Evolutionary conservation across 2,888 invertebrate species (phyloP), one percentile per base, ranked within the genome.

Genomic region (Eurytoma californica): DNA sequence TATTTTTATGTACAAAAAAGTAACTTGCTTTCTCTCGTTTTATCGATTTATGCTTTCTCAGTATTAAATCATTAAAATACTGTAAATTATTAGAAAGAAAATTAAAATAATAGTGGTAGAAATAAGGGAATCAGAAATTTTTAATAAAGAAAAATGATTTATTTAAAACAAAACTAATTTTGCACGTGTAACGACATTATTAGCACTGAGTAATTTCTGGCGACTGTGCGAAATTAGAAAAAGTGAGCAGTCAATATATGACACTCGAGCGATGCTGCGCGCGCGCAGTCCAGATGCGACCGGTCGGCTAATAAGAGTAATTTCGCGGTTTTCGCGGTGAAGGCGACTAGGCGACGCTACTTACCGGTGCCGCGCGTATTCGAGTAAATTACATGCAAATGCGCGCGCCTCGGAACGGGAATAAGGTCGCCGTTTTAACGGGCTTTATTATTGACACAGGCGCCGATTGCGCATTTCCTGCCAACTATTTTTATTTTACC

Each of bases 311-410:
- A 79, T 70, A 61, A 74, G 66, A 77, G 74, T 70, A 70, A 77
- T 77, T 74, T 76, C 79, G 85, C 81, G 84, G 81, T 84, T 83
- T 80, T 78, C 73, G 80, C 73, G 77, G 66, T 70, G 16, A 69
- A 53, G 74, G 66, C 60, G 70, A 55, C 69, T 18, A 13, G n/a
- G 51, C 65, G 47, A 76, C 51, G 49, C 67, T 65, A 20, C 49
- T 30, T 24, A 30, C 39, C 70, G 24, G 66, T 14, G 12, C 30
- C 51, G 68, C 82, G 82, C 76, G 79, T 83, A 85, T 85, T 85
- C 83, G 82, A 84, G 83, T 84, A 85, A 86, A 85, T 85, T 85
- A 83, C 85, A 84, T 85, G 83, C 82, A 84, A 86, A 86, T 85
- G 81, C 83, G 81, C 80, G 76, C 82, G 82, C 83, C 80, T 82